Evolutionary conservation across 2,797 vertebrate genomes (phyloP).

Genomic region (Esox masquinongy): DNA sequence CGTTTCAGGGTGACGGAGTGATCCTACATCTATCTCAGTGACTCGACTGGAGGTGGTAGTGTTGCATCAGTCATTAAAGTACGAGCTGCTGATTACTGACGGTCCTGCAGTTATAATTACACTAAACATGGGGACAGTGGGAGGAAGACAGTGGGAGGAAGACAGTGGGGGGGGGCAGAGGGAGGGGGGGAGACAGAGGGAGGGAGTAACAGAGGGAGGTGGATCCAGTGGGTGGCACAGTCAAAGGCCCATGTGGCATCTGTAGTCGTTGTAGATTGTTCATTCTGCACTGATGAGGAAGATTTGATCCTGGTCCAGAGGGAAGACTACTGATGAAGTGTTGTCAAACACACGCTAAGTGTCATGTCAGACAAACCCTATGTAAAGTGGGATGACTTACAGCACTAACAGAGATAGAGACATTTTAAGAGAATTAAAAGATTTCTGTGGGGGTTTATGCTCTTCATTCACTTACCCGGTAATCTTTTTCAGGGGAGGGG

Average conservation of each 20-base stretch:
- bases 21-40: conserved; percentile 34
- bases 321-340: not conserved
- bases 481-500: not conserved
- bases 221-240: not conserved
- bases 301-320: not conserved
- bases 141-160: not conserved
- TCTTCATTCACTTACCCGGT: not conserved
- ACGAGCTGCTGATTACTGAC: not conserved
- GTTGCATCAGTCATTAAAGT: conserved; percentile 2
- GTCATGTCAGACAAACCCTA: not conserved
- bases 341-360: not conserved
- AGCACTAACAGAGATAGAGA: not conserved
- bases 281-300: not conserved
- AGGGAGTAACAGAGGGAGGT: not conserved
- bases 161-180: not conserved
- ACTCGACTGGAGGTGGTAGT: conserved; percentile 32
- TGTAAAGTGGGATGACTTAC: not conserved
- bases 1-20: conserved; percentile 18
- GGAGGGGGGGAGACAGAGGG: not conserved
- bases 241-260: not conserved
- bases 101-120: conserved; percentile 1
- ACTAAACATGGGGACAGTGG: not conserved
- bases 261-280: not conserved
- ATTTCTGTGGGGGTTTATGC: not conserved
- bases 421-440: not conserved